Evolutionary conservation across 2,797 vertebrate genomes (phyloP).

Genomic region (Tenualosa ilisha): DNA sequence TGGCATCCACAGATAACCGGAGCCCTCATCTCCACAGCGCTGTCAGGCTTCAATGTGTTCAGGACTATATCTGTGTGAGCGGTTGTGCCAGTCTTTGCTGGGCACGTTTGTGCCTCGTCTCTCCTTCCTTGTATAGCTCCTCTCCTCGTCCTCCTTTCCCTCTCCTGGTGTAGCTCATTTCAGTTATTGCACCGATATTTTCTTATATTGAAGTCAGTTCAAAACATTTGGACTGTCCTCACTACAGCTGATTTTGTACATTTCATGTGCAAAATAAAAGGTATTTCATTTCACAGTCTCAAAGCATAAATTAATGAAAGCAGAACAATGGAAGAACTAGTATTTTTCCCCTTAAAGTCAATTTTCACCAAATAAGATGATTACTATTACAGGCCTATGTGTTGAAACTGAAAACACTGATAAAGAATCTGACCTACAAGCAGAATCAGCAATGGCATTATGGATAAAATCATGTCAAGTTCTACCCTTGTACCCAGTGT

Average conservation of each 20-base stretch:
- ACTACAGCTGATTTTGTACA: not conserved
- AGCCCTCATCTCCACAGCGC: conserved; percentile 82
- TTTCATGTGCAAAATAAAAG: conserved; percentile 1
- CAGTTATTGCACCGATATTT: not conserved
- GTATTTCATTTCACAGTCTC: not conserved
- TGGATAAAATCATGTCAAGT: too few species aligned
- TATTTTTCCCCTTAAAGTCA: too few species aligned
- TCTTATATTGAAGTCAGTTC: not conserved
- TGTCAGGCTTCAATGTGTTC: conserved; percentile 88
- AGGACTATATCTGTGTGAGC: conserved; percentile 86
- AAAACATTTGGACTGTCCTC: not conserved
- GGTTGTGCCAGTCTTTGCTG: not conserved
- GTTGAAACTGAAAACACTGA: too few species aligned
- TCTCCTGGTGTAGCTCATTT: not conserved
- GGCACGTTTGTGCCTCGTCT: not conserved
- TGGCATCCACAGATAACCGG: conserved; percentile 91
- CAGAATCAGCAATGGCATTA: too few species aligned
- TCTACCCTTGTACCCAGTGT: too few species aligned
- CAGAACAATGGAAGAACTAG: too few species aligned
- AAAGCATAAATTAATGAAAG: not conserved
- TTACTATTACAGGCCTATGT: too few species aligned
- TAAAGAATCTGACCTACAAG: too few species aligned
- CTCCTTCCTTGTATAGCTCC: not conserved
- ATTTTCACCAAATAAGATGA: too few species aligned
- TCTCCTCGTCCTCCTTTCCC: too few species aligned